These are phyloP conservation scores for Pseudopodoces humilis DNA, from an alignment of 2,113 vertebrate species.

Conservation along the genomic window DNA sequence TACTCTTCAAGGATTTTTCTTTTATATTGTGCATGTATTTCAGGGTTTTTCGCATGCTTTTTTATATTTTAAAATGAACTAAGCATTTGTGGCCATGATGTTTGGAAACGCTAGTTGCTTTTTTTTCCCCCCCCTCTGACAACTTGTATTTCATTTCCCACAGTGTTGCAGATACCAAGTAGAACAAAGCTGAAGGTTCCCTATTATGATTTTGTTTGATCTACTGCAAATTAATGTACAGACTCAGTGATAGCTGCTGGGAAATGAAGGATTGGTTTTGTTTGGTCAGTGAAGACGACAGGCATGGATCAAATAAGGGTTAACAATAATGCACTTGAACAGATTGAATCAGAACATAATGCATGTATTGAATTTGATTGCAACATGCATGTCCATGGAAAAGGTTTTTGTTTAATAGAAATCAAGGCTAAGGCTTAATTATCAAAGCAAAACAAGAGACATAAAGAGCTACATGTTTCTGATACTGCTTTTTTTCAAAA, in stretches of 20 bases:
- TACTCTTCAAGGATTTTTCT: constrained; percentile 36
- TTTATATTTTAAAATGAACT: constrained; percentile 8
- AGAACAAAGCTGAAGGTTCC: constrained; percentile 27
- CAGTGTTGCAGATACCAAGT: neutral
- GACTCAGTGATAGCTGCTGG: constrained; percentile 38
- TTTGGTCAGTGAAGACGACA: constrained; percentile 65
- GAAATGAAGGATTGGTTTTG: constrained; percentile 59
- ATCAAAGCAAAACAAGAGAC: constrained; percentile 75
- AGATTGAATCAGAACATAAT: constrained; percentile 75
- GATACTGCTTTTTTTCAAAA: constrained; percentile 72
- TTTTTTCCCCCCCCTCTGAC: neutral
- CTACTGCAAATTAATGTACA: constrained; percentile 57
- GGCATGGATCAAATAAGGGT: constrained; percentile 72
- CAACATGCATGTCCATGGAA: constrained; percentile 55
- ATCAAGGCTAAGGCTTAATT: constrained; percentile 75
- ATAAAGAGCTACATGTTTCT: constrained; percentile 70
- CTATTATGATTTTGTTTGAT: constrained; percentile 59
- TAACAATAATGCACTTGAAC: constrained; percentile 70
- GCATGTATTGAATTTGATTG: constrained; percentile 76
- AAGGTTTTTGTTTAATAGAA: constrained; percentile 74
- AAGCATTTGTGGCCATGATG: neutral
- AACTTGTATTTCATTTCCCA: constrained; percentile 33
- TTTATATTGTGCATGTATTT: constrained; percentile 5
- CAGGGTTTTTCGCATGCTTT: neutral
- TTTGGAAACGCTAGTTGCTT: neutral